These are phyloP conservation scores for Ganaspis brasiliensis DNA, from an alignment of 2,888 invertebrate species.

Conservation along the genomic window DNA sequence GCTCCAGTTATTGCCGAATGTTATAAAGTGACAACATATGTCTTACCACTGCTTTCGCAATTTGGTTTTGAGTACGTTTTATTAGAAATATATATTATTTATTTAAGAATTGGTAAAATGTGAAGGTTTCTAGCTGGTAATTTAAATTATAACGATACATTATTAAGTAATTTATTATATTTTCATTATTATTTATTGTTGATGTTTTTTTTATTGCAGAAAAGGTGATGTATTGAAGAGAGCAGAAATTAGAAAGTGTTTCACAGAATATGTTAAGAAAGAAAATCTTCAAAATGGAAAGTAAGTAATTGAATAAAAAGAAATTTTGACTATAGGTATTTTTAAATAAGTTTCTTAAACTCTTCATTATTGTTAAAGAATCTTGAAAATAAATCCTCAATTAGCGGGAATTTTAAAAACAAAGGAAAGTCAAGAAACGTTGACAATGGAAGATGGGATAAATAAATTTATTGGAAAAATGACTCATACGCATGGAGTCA, in stretches of 20 bases:
- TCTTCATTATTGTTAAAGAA: slow-evolving; percentile 77
- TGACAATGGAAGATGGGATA: slow-evolving; percentile 89
- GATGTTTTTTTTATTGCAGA: slow-evolving; percentile 68
- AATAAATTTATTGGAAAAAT: slow-evolving; percentile 85
- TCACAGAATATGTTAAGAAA: slow-evolving; percentile 88
- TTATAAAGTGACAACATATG: slow-evolving; percentile 86
- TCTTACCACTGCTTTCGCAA: slow-evolving; percentile 84
- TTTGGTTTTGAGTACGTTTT: slow-evolving; percentile 82
- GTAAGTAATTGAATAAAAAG: slow-evolving; percentile 65
- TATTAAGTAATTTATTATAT: slow-evolving; percentile 16
- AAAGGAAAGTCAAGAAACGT: slow-evolving; percentile 79
- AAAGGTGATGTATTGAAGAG: slow-evolving; percentile 85
- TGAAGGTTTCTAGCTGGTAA: too few relatives aligned
- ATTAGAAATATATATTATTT: too few relatives aligned
- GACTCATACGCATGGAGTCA: slow-evolving; percentile 87
- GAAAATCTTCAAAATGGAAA: slow-evolving; percentile 83
- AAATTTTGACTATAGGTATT: background rate
- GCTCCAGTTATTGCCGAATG: slow-evolving; percentile 86
- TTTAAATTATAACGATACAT: too few relatives aligned
- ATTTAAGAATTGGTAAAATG: too few relatives aligned
- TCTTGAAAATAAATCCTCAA: slow-evolving; percentile 83
- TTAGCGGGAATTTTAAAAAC: slow-evolving; percentile 80
- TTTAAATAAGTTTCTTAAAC: background rate
- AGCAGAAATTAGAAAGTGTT: slow-evolving; percentile 84
- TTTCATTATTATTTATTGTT: background rate